Evolutionary conservation across 2,797 vertebrate species (phyloP), one percentile per base, ranked within the genome.

Genomic region (Anguilla obscura): DNA sequence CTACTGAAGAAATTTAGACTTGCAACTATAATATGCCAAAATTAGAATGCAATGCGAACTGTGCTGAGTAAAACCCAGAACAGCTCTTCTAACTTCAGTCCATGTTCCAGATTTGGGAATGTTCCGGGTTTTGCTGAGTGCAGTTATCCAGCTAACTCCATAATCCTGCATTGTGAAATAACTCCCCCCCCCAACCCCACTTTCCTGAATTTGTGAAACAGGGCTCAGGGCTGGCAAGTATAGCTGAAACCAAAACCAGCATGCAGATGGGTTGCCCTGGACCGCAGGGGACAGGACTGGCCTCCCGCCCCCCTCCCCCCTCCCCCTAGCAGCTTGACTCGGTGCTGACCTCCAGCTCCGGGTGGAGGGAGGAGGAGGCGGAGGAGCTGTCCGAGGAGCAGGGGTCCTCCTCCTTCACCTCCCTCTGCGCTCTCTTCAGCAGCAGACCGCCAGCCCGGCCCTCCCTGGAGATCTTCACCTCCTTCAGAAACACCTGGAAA

Each of bases 321-420:
- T 14, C 8, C 12, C 69, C 24, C 69, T 33, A 74, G 45, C 30
- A 24, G 1, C 8, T 5, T 0, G 12, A 24, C 30, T 14, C 86
- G 24, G 33, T 52, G 74, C 93, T 89, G 92, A 97, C 97, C 97
- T 98, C 97, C 30, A 98, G 95, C 87, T 97, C 96, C 0, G 96
- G 97, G 92, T 93, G 95, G 90, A 94, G 85, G 2, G 91, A 93
- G 9, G 96, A 97, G 0, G 94, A 95, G 88, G 96, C 96, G 0
- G 92, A 95, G 79, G 94, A 95, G 30, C 94, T 94, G 85, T 96
- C 95, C 16, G 94, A 93, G 66, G 95, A 95, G 89, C 90, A 93
- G 45, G 93, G 91, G 84, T 95, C 88, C 3, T 93, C 90, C 1
- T 94, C 93, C 89, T 92, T 90, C 90, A 96, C 94, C 87, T 95